A percentile compares a stretch with the other conserved stretches of the same genome.
These are phyloP conservation scores for Sebastes dallii DNA, from an alignment of 2,797 vertebrate genomes.

Conservation along the genomic window DNA sequence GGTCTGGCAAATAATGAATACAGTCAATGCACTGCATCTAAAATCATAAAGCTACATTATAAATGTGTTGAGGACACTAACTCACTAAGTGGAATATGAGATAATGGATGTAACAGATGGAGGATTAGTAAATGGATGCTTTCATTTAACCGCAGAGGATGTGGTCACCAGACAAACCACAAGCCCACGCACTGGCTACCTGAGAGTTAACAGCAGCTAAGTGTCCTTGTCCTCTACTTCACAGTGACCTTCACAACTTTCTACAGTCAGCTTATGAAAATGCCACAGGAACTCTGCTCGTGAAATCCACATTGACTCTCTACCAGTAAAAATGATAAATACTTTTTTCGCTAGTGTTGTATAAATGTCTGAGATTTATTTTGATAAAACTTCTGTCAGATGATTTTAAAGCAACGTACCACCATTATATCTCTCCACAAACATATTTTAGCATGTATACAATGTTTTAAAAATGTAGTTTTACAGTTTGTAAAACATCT, in stretches of 20 bases:
- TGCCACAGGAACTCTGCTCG: neutral
- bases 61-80: neutral
- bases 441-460: neutral
- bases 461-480: neutral
- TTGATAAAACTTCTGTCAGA: neutral
- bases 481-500: neutral
- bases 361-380: neutral
- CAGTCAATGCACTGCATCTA: neutral
- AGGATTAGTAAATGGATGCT: neutral
- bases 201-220: neutral
- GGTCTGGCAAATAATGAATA: neutral
- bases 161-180: neutral
- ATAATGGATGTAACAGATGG: neutral
- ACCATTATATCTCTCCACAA: neutral
- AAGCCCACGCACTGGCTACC: neutral
- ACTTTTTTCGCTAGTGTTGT: neutral
- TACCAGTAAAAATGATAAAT: neutral
- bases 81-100: neutral
- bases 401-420: neutral
- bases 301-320: neutral
- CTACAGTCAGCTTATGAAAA: neutral
- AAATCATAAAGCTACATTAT: neutral
- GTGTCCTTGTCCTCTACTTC: neutral
- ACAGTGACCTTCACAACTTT: neutral
- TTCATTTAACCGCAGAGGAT: neutral